A percentile compares a stretch with the other conserved stretches of the same genome.
Conservation (phyloP, 2,113 vertebrate species). For the Ctenodactylus gundi region DNA sequence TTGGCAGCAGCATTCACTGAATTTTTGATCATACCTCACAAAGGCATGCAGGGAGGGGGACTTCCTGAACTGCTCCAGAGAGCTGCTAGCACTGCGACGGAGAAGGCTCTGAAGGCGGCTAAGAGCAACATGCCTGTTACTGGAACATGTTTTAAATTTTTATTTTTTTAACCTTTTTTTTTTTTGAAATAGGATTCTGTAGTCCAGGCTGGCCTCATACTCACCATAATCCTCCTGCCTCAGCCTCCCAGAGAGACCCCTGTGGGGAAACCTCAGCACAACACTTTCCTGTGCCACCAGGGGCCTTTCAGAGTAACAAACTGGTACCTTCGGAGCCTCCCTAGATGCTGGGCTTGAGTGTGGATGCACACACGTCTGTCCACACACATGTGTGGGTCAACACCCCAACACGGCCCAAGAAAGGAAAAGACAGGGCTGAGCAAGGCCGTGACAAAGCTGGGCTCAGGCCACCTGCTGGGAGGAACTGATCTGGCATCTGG, state of each 20-base stretch:
- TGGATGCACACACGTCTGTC: neutral
- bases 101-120: too few species aligned
- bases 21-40: too few species aligned
- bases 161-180: too few species aligned
- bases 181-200: too few species aligned
- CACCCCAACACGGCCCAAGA: too few species aligned
- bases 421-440: neutral
- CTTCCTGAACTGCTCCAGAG: too few species aligned
- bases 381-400: fast-evolving
- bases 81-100: too few species aligned
- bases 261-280: neutral
- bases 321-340: neutral
- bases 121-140: too few species aligned
- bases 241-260: neutral
- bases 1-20: too few species aligned
- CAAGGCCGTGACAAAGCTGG: neutral
- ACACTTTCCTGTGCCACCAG: neutral
- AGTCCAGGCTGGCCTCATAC: neutral
- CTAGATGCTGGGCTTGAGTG: neutral
- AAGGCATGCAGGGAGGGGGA: too few species aligned
- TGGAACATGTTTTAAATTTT: too few species aligned
- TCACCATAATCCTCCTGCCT: neutral
- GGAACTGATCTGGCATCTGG: neutral
- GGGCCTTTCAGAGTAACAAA: neutral
- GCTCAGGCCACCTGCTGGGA: fast-evolving